Base-by-base conservation (phyloP, 1,140 invertebrate genomes). In the Habropoda laboriosa region DNA sequence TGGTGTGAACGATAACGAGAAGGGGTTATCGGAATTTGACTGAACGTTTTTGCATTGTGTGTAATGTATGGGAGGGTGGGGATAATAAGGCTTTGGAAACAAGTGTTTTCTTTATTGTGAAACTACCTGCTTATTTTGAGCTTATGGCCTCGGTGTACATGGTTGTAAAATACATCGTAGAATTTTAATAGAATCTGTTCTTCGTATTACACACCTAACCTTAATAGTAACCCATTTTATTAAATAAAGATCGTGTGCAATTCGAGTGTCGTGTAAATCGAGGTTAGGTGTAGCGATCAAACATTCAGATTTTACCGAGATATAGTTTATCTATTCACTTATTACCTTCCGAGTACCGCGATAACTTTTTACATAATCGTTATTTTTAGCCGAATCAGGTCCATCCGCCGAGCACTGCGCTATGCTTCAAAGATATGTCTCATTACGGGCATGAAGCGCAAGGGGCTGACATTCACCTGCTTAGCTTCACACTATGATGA, bases 381-480 rank as follows among this genome's bases (percentile, higher is more conserved):
- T 47, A 57, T 45, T 70, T 73, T 83, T 74, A 83, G 18, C n/a
- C 18, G 10, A 51, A 67, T 73, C 60, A 63, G 61, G 38, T 21
- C 27, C 35, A 57, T 35, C 47, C 24, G 24, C 35, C 16, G 18
- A 40, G 60, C 45, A 49, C 35, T 2, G 3, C 12, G 61, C 73
- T 53, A 84, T 73, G 1, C 51, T 8, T 67, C n/a, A 27, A 75
- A 85, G 82, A 86, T 73, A 58, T 58, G 45, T 79, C 84, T 86
- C 55, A 18, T 86, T 86, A 86, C 77, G 84, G 74, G 24, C 84
- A 78, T 60, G 74, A 73, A 58, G 51, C 73, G 72, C 55, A 53
- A 47, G 75, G 61, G 71, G 40, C 76, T 87, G 86, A 87, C 86
- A 87, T 87, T 87, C 86, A 87, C 80, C 86, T 79, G 86, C 64